Evolutionary conservation across 2,888 invertebrate species (phyloP).

Genomic region (Habrosyne pyritoides): DNA sequence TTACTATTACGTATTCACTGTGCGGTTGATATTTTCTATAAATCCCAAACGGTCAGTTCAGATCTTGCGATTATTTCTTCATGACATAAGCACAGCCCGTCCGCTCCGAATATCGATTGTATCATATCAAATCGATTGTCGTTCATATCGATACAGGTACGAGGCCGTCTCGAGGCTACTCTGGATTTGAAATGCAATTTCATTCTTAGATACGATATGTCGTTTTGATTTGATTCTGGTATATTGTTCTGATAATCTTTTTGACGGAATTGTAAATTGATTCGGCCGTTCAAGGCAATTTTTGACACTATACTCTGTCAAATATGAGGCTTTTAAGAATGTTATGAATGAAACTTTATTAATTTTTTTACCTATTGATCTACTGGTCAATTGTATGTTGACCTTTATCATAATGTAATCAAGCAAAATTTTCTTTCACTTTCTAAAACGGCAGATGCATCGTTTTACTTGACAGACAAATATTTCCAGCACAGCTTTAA

Average conservation of each 20-base stretch:
- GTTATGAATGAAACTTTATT: too few species aligned
- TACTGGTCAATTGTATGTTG: too few species aligned
- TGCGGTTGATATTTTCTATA: neutral
- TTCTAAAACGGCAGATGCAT: too few species aligned
- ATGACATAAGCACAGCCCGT: constrained; percentile 6
- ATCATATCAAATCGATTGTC: constrained; percentile 24
- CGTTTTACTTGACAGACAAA: too few species aligned
- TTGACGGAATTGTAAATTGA: neutral
- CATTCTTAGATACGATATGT: constrained; percentile 42
- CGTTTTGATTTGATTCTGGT: constrained; percentile 14
- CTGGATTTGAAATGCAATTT: constrained; percentile 47
- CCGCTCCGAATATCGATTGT: constrained; percentile 12
- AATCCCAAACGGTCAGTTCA: constrained; percentile 1
- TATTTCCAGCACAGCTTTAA: too few species aligned
- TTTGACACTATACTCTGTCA: too few species aligned
- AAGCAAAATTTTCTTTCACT: too few species aligned
- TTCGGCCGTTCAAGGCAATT: neutral
- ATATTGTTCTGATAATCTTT: neutral
- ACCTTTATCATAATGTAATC: too few species aligned
- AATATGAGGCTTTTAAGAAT: too few species aligned
- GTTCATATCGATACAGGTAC: constrained; percentile 33
- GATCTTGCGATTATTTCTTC: neutral
- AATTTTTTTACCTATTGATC: too few species aligned
- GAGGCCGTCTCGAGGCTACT: constrained; percentile 29
- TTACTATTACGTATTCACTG: too few species aligned